Base-by-base conservation (phyloP, 2,797 vertebrate genomes). In the Sternarchorhynchus goeldii region DNA sequence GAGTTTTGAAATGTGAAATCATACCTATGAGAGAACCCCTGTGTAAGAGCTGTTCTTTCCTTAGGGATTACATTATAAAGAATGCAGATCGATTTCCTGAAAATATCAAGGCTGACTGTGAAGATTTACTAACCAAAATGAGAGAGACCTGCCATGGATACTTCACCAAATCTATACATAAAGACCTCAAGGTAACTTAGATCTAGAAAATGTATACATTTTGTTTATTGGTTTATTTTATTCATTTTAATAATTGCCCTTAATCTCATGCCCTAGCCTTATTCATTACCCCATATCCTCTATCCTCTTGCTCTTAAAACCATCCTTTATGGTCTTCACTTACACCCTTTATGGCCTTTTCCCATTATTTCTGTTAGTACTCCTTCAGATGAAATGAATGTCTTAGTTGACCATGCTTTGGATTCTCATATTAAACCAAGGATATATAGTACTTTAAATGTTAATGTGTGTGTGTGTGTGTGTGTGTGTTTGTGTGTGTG, bases 141-240 rank as follows among this genome's bases (percentile, higher is more conserved):
- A 89, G 76, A 56, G 41, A 80, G 14, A 80, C 79, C 0, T 89
- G 88, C 3, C 85, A 90, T 34, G 0, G 0, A 0, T 91, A 82
- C 67, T 84, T 94, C 56, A 70, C 86, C 7, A 86, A 58, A 0
- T 25, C 80, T 0, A 77, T 92, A 20, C 89, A 90, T 53, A 80
- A 80, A 1, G 0, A 1, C 6, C 89, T 93, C 6, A 92, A 86
- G 78, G 93, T 94, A 74, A 62, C 20, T 29, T n/a, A 45, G 18
- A 72, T 66, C 6, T 31, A 64, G 20, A 41, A 20, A 25, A 72
- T 73, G 2, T 32, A 45, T 21, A 45, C 8, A 45, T 3, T 39
- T 12, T 29, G 50, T 60, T 32, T 57, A 36, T 36, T 5, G 45
- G 41, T 45, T 55, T 29, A 55, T 20, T 16, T 16, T 25, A 60